Conservation (phyloP, 2,797 vertebrate species). For the Sparus aurata region DNA sequence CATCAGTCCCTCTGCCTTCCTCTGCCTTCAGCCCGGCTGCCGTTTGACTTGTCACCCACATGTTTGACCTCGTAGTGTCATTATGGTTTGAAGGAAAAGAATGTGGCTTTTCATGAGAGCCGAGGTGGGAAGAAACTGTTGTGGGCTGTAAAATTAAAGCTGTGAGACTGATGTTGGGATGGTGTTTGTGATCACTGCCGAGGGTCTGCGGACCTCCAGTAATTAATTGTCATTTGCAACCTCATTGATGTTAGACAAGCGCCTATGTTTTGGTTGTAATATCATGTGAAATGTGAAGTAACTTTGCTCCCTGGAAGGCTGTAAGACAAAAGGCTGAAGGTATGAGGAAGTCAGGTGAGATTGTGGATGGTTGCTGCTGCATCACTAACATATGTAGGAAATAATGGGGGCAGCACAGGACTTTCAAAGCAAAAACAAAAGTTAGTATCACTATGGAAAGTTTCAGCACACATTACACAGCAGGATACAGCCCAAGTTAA, state of each 20-base stretch:
- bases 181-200: not conserved
- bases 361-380: not conserved
- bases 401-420: not conserved
- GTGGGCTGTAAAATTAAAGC: slow-evolving; percentile 4
- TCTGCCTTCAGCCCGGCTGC: slow-evolving; percentile 8
- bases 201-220: not conserved
- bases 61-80: slow-evolving; percentile 25
- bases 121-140: slow-evolving; percentile 11
- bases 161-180: not conserved
- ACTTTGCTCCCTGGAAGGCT: not conserved
- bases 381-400: not conserved
- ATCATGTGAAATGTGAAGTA: not conserved
- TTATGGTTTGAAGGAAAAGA: not conserved
- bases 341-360: not conserved
- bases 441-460: not conserved
- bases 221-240: too few species aligned
- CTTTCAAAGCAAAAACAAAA: not conserved
- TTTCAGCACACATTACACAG: not conserved
- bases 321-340: not conserved
- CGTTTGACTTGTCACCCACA: slow-evolving; percentile 45
- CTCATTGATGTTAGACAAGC: not conserved
- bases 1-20: not conserved
- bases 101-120: slow-evolving; percentile 22
- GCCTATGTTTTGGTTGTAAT: not conserved
- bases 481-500: not conserved